Evolutionary conservation across 2,113 vertebrate species (phyloP).

Genomic region (Pelmatolapia mariae): DNA sequence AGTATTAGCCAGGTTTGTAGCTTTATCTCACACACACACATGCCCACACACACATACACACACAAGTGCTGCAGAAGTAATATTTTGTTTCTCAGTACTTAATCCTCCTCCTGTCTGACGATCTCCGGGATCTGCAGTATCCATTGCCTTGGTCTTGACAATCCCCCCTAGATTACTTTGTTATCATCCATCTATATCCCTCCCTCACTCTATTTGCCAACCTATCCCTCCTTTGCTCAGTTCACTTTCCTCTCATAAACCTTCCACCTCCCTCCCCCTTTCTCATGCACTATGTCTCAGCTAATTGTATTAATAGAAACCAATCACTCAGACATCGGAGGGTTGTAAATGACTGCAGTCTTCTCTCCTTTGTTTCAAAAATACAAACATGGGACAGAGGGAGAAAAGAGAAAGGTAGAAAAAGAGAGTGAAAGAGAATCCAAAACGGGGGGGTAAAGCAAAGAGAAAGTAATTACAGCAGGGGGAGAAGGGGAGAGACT

Average conservation of each 20-base stretch:
- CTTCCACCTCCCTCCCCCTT: neutral
- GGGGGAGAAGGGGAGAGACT: conserved; percentile 15
- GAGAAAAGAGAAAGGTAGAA: neutral
- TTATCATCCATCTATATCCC: conserved; percentile 45
- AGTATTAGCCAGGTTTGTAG: neutral
- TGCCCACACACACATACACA: neutral
- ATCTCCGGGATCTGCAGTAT: conserved; percentile 28
- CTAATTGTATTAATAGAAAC: conserved; percentile 49
- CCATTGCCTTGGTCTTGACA: conserved; percentile 35
- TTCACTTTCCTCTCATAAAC: neutral
- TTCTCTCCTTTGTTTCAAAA: neutral
- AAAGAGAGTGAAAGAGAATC: neutral
- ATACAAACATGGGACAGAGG: neutral
- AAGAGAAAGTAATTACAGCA: conserved; percentile 51
- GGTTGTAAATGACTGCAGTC: conserved; percentile 26
- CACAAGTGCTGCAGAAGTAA: neutral
- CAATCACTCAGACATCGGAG: conserved; percentile 8
- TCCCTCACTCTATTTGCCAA: conserved; percentile 6
- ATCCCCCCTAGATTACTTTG: conserved; percentile 40
- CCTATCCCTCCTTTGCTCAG: neutral
- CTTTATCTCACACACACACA: neutral
- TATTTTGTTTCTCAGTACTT: conserved; percentile 38
- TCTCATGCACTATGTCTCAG: neutral
- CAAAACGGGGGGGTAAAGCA: neutral
- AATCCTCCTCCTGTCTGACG: conserved; percentile 26